phyloP scores from a whole-genome alignment of 2,113 vertebrate genomes.

The Odobenus rosmarus region DNA sequence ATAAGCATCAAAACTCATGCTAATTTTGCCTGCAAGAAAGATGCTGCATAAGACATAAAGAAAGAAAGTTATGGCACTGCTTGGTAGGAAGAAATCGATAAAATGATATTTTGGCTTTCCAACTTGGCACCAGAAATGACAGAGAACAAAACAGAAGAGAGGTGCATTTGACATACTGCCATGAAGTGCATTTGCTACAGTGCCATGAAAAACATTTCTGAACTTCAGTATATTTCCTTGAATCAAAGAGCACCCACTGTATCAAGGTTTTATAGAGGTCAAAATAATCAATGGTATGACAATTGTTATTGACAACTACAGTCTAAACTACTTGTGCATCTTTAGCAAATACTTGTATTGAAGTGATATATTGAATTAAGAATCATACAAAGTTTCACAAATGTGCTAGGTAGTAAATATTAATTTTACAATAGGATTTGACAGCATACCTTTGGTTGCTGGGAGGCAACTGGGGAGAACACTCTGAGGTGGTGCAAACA shows the following conservation, averaged over 20 bases:
- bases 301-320: background rate
- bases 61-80: background rate
- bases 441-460: background rate
- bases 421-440: conserved; percentile 12
- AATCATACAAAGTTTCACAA: conserved; percentile 21
- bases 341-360: background rate
- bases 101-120: conserved; percentile 58
- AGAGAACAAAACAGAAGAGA: conserved; percentile 44
- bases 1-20: background rate
- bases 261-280: conserved; percentile 52
- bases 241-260: conserved; percentile 3
- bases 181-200: conserved; percentile 56
- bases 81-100: conserved; percentile 52
- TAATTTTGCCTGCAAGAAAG: conserved; percentile 42
- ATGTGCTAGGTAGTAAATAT: background rate
- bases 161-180: conserved; percentile 48
- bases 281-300: conserved; percentile 59
- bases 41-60: background rate
- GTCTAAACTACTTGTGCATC: background rate
- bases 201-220: conserved; percentile 58
- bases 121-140: background rate
- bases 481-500: background rate
- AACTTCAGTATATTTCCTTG: conserved; percentile 41
- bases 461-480: background rate
- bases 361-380: conserved; percentile 50